phyloP scores from a whole-genome alignment of 2,113 vertebrate genomes.

The Chlorodrepanis virens region DNA sequence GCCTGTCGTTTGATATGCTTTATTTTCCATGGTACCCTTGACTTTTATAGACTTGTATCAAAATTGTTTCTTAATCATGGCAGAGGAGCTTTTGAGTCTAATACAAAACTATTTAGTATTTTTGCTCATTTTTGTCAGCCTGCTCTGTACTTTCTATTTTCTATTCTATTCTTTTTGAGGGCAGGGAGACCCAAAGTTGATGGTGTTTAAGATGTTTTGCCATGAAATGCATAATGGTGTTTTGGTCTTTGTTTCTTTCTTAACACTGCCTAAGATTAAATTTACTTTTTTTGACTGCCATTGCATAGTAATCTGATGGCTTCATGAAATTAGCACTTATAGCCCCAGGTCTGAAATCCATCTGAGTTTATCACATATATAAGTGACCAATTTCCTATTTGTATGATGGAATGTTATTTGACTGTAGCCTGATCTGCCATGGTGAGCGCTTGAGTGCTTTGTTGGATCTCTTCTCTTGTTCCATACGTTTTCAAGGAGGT shows the following conservation, averaged over 20 bases:
- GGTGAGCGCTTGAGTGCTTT: background rate
- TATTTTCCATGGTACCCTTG: background rate
- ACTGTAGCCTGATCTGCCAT: background rate
- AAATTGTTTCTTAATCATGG: background rate
- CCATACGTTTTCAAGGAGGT: accelerated
- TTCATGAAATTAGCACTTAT: background rate
- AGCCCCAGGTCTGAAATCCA: background rate
- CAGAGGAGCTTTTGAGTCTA: background rate
- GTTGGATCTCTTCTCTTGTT: background rate
- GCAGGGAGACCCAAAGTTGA: background rate
- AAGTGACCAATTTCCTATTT: background rate
- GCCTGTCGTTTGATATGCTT: background rate
- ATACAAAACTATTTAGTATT: background rate
- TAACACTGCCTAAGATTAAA: background rate
- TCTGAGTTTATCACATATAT: background rate
- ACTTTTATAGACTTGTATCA: background rate
- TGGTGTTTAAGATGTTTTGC: background rate
- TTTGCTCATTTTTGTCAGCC: background rate
- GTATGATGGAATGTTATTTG: background rate
- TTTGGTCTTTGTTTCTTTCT: background rate
- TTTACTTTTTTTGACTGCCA: background rate
- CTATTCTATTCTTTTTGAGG: background rate
- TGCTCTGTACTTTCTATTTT: background rate
- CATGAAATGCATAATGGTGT: background rate
- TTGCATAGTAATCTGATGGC: background rate